Evolutionary conservation across 1,140 invertebrate species (phyloP).

Genomic region (Papilio polyxenes): DNA sequence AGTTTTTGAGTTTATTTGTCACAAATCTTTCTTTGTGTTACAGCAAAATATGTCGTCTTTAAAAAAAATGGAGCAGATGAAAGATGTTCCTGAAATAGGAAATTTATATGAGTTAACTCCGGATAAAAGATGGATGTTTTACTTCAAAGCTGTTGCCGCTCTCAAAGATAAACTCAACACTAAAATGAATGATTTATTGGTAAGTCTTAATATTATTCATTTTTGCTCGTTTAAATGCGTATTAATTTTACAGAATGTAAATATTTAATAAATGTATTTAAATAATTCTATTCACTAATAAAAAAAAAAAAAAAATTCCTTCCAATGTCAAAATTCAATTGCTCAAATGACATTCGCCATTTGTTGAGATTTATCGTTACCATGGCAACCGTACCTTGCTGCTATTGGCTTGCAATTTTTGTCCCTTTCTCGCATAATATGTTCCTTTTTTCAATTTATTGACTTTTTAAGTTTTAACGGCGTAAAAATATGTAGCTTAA

Average conservation of each 20-base stretch:
- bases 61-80: constrained; percentile 41
- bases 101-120: constrained; percentile 55
- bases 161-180: constrained; percentile 55
- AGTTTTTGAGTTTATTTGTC: not conserved
- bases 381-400: no score
- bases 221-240: not conserved
- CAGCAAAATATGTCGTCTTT: constrained; percentile 52
- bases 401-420: no score
- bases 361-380: no score
- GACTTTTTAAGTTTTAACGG: no score
- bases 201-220: constrained; percentile 39
- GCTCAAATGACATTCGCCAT: no score
- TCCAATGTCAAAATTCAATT: no score
- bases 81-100: constrained; percentile 40
- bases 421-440: no score
- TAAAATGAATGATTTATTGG: constrained; percentile 63
- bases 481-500: no score
- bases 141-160: constrained; percentile 50
- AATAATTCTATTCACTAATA: no score
- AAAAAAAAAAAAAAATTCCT: no score
- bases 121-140: constrained; percentile 62
- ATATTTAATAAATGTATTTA: not conserved
- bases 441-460: no score
- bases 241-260: not conserved
- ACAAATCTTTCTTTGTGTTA: constrained; percentile 46